Conservation (phyloP, 1,140 invertebrate species). For the Aphaenogaster ashmeadi region DNA sequence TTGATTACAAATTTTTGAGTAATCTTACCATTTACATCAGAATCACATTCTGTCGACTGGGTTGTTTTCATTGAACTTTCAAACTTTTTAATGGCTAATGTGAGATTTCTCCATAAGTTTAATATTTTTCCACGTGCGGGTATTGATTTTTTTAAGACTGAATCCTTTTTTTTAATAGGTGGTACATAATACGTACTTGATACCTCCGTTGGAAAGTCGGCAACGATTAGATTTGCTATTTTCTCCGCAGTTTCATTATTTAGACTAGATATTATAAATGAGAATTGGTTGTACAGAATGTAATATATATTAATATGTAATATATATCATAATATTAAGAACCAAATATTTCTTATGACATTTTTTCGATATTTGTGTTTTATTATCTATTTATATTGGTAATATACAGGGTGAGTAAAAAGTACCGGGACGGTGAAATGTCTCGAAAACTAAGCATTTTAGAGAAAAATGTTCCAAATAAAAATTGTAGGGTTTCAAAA, state of each 20-base stretch:
- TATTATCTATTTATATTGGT: too few species aligned
- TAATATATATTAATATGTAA: too few species aligned
- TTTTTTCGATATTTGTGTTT: too few species aligned
- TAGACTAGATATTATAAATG: neutral
- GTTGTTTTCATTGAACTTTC: neutral
- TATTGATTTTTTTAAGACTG: neutral
- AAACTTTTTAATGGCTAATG: neutral
- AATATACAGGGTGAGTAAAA: too few species aligned
- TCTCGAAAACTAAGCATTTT: too few species aligned
- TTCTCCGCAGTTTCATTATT: neutral
- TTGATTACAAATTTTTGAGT: neutral
- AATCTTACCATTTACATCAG: neutral
- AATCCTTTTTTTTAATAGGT: neutral
- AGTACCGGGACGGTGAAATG: too few species aligned
- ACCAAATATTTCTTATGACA: too few species aligned
- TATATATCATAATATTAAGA: too few species aligned
- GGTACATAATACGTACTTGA: neutral
- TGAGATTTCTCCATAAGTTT: neutral
- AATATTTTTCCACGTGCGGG: neutral
- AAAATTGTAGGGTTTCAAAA: too few species aligned
- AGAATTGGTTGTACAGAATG: neutral
- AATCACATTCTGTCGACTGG: neutral
- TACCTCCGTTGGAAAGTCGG: slow-evolving; percentile 1
- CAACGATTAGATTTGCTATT: neutral
- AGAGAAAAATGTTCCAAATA: too few species aligned